Percentiles rank a stretch among this genome's conserved stretches.
phyloP scores from a whole-genome alignment of 2,113 vertebrate species.

The Pelecanus crispus region DNA sequence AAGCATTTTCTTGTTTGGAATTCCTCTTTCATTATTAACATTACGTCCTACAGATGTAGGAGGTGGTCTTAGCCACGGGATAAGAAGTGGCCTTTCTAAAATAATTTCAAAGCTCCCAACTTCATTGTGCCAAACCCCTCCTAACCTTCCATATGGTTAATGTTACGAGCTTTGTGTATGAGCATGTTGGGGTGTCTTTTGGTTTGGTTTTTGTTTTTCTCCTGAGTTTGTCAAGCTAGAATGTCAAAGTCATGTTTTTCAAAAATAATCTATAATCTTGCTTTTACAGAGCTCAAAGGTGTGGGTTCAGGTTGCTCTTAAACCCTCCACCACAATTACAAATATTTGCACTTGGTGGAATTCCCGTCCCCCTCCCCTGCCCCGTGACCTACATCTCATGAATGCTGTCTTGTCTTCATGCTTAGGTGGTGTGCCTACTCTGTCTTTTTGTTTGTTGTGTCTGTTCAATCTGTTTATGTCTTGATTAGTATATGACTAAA shows the following conservation, averaged over 20 bases:
- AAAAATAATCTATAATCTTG: background rate
- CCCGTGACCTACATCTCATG: slow-evolving; percentile 44
- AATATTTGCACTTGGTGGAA: background rate
- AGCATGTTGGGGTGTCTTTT: background rate
- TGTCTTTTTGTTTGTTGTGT: background rate
- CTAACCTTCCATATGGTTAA: background rate
- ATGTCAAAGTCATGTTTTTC: background rate
- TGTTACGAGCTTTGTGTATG: background rate
- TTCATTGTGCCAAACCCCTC: background rate
- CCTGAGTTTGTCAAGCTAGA: background rate
- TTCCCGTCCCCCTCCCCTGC: background rate
- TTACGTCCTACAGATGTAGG: background rate
- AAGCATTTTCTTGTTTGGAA: background rate
- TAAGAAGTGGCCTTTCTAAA: background rate
- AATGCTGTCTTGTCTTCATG: background rate
- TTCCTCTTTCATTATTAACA: background rate
- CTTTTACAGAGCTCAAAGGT: background rate
- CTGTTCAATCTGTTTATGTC: background rate
- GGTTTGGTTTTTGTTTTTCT: background rate
- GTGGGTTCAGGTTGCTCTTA: background rate
- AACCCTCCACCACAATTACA: background rate
- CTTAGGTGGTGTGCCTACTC: background rate
- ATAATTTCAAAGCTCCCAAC: background rate
- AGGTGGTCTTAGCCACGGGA: background rate
- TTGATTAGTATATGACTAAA: background rate